Evolutionary conservation across 2,888 invertebrate genomes (phyloP).

Genomic region (Drosophila gaucha): DNA sequence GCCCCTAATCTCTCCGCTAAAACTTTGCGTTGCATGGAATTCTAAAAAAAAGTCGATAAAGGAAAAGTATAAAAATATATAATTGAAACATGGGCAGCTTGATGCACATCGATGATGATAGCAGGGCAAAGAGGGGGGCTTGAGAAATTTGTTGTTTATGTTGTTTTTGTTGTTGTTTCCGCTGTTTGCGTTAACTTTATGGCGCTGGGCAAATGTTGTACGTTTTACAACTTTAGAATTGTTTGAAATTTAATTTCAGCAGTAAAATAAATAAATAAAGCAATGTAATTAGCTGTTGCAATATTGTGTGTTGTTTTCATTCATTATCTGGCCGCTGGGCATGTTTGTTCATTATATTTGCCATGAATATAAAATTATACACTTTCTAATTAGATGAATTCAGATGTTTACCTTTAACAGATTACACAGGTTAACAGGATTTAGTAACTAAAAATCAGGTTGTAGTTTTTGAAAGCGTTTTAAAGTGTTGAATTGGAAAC

Average conservation of each 20-base stretch:
- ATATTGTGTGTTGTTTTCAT: constrained; percentile 8
- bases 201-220: constrained; percentile 23
- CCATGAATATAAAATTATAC: not conserved
- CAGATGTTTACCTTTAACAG: too few species aligned
- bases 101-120: constrained; percentile 26
- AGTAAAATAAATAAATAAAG: constrained; percentile 45
- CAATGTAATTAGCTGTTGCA: constrained; percentile 37
- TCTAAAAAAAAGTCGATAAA: constrained; percentile 29
- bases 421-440: too few species aligned
- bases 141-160: constrained; percentile 8
- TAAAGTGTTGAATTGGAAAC: too few species aligned
- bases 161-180: constrained; percentile 13
- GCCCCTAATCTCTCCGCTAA: not conserved
- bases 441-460: too few species aligned
- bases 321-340: not conserved
- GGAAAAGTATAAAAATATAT: constrained; percentile 30
- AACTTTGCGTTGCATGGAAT: constrained; percentile 10
- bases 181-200: constrained; percentile 34
- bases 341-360: constrained; percentile 1
- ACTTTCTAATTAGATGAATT: constrained; percentile 5
- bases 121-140: not conserved
- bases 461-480: too few species aligned
- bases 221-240: constrained; percentile 46
- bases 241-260: constrained; percentile 44
- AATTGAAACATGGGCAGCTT: constrained; percentile 54